Base-by-base conservation (phyloP, 2,113 vertebrate species). In the Machaerirhynchus nigripectus region DNA sequence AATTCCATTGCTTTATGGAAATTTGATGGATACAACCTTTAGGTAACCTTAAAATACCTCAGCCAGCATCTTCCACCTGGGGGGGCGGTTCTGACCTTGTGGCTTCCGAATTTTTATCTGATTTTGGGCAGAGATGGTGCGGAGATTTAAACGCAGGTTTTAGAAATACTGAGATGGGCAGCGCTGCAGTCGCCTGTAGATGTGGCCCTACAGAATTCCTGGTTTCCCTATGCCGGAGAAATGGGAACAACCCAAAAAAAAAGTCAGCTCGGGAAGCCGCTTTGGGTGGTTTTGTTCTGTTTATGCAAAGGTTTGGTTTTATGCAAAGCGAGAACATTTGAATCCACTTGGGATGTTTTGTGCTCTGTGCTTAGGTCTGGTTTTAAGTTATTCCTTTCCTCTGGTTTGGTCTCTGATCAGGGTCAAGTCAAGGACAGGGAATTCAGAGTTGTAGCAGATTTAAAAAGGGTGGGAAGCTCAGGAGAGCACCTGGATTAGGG, bases 221-320 rank as follows among this genome's bases (percentile, higher is more conserved):
- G 31, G 21, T 57, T 23, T 75, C 31, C 14, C 44, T 7, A 0
- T 0, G 10, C 30, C 2, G 42, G 39, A 68, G 5, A 77, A 15
- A 22, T 0, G 15, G 30, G 63, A 76, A 64, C 10, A 16, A 57
- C 26, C 3, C 4, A 6, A 24, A 93, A 84, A 87, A 21, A 11
- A 8, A 1, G 4, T 19, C 84, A 37, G 0, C 14, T 60, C 1
- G 7, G 17, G 71, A 79, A 80, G 44, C 10, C 44, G 35, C 31
- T 90, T 88, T 90, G 76, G 53, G 79, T 75, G 59, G 0, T 57
- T 86, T 90, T 35, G 11, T 69, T 69, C 49, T 49, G 8, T 47
- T 94, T 40, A 80, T 86, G 79, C 89, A 93, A 95, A 94, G 60
- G 22, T 85, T 28, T 67, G 59, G 37, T 80, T 53, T 49, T 11